Evolutionary conservation across 2,888 invertebrate species (phyloP).

Genomic region (Chromoteleia sp.): DNA sequence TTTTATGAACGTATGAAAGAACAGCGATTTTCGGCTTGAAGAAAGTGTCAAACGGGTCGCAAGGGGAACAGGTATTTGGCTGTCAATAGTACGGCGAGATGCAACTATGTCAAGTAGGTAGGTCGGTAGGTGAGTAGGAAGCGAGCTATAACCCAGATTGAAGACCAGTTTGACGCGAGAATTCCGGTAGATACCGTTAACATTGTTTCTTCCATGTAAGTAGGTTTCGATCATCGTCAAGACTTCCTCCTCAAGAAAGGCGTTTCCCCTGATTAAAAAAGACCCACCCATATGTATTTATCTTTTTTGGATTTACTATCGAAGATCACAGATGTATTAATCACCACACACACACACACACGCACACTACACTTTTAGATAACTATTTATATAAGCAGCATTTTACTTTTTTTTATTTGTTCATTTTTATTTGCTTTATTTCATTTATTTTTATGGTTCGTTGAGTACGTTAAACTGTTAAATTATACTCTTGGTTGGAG

Average conservation of each 20-base stretch:
- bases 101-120: conserved; percentile 73
- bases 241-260: conserved; percentile 64
- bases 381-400: background rate
- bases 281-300: conserved; percentile 11
- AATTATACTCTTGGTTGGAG: background rate
- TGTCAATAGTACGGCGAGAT: conserved; percentile 45
- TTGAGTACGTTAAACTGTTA: conserved; percentile 2
- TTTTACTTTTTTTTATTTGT: no score
- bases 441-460: conserved; percentile 27
- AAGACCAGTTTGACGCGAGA: conserved; percentile 80
- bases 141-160: conserved; percentile 80
- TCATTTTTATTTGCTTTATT: background rate
- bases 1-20: conserved; percentile 12
- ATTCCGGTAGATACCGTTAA: conserved; percentile 81
- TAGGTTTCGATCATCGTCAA: conserved; percentile 74
- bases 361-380: conserved; percentile 20
- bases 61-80: conserved; percentile 74
- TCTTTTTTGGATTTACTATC: conserved; percentile 34
- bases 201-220: conserved; percentile 78
- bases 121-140: conserved; percentile 81
- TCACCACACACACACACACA: conserved; percentile 33
- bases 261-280: conserved; percentile 71
- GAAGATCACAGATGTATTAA: conserved; percentile 48
- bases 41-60: conserved; percentile 73
- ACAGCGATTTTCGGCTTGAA: conserved; percentile 62